Evolutionary conservation across 2,888 invertebrate genomes (phyloP).

Genomic region (Ceraclea dissimilis): DNA sequence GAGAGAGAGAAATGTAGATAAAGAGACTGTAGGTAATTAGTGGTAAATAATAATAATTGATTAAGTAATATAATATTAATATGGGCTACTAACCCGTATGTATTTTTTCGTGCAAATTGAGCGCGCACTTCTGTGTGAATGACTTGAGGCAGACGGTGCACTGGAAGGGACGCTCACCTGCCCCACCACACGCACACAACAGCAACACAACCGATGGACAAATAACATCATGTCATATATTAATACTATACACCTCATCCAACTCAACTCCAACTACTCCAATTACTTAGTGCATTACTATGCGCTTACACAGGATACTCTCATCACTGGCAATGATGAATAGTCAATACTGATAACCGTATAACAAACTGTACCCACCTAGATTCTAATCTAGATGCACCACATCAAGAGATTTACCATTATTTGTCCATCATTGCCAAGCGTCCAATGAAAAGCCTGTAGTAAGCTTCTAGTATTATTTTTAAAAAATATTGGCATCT

Average conservation of each 20-base stretch:
- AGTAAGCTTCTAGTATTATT: constrained; percentile 7
- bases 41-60: constrained; percentile 3
- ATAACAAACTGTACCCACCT: background rate
- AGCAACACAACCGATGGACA: constrained; percentile 19
- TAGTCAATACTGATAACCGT: background rate
- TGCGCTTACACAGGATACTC: constrained; percentile 2
- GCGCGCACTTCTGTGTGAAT: constrained; percentile 56
- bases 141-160: constrained; percentile 56
- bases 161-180: constrained; percentile 53
- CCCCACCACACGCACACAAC: constrained; percentile 8
- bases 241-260: background rate
- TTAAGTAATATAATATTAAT: constrained; percentile 32
- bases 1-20: background rate
- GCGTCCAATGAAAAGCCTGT: constrained; percentile 17
- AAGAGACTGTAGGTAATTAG: too few species aligned
- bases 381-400: background rate
- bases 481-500: constrained; percentile 39
- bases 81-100: constrained; percentile 56
- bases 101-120: constrained; percentile 56
- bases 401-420: constrained; percentile 21
- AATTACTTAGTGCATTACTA: background rate
- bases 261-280: too few species aligned
- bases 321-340: constrained; percentile 2
- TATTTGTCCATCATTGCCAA: constrained; percentile 45
- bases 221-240: constrained; percentile 26